Conservation (phyloP, 1,140 invertebrate species). For the Zaprionus gabonicus region DNA sequence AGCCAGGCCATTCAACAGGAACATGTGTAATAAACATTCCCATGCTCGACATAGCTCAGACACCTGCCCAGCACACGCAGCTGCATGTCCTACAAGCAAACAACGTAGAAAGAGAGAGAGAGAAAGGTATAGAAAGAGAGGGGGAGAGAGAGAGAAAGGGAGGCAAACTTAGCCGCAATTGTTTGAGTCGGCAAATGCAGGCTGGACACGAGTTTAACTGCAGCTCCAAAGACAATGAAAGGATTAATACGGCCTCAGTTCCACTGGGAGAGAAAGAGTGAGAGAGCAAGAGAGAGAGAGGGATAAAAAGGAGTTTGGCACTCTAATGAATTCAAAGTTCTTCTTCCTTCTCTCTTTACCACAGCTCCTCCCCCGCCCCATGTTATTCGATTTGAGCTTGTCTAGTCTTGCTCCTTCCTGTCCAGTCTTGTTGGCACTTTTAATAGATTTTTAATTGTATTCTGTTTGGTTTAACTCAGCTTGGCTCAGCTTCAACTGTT, state of each 20-base stretch:
- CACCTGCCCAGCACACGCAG: constrained; percentile 43
- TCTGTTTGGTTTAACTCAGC: neutral
- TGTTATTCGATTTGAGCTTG: neutral
- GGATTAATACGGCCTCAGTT: neutral
- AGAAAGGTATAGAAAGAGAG: neutral
- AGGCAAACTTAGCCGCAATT: neutral
- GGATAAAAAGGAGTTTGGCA: neutral
- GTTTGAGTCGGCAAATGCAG: neutral
- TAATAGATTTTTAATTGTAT: constrained; percentile 1
- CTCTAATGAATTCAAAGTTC: neutral
- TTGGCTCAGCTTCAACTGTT: neutral
- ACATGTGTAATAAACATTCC: constrained; percentile 46
- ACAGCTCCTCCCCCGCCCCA: neutral
- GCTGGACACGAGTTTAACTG: neutral
- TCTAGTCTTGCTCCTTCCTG: neutral
- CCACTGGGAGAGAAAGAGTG: neutral
- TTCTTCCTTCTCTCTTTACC: neutral
- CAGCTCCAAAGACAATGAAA: neutral
- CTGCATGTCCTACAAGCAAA: constrained; percentile 28
- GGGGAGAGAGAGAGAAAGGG: neutral
- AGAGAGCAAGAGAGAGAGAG: neutral
- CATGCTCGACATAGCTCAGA: constrained; percentile 44
- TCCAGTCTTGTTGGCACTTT: neutral
- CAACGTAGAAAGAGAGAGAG: neutral
- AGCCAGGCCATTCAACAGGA: constrained; percentile 20